A percentile compares a stretch with the other conserved stretches of the same genome.
Conservation (phyloP, 2,113 vertebrate species). For the Strigops habroptila region DNA sequence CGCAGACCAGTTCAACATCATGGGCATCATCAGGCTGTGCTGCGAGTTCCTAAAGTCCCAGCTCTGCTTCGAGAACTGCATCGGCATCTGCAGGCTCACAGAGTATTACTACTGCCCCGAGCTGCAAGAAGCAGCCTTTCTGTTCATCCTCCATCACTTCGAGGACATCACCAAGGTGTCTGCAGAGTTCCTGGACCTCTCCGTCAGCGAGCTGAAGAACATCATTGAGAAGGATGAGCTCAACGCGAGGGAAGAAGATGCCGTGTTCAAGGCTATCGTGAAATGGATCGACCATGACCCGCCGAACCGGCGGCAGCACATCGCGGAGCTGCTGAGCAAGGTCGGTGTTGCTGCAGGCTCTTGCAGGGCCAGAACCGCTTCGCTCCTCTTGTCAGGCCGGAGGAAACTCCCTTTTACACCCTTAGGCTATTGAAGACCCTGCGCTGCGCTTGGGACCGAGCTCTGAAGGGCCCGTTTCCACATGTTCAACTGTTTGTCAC, state of each 20-base stretch:
- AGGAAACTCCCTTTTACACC: neutral
- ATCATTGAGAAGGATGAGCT: constrained; percentile 80
- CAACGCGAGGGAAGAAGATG: constrained; percentile 75
- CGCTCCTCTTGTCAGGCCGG: rapidly evolving
- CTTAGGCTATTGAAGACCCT: rapidly evolving
- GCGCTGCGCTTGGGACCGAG: neutral
- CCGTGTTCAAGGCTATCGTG: constrained; percentile 76
- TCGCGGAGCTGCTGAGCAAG: constrained; percentile 75
- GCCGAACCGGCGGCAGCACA: constrained; percentile 65
- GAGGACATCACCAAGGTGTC: constrained; percentile 73
- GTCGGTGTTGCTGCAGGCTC: constrained; percentile 23
- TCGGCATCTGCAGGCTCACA: constrained; percentile 78
- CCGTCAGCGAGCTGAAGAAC: constrained; percentile 66
- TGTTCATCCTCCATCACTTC: constrained; percentile 81
- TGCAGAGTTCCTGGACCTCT: constrained; percentile 78
- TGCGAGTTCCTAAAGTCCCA: constrained; percentile 74
- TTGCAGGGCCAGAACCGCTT: neutral
- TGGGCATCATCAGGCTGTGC: constrained; percentile 71
- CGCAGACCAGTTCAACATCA: constrained; percentile 77
- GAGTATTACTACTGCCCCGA: constrained; percentile 64
- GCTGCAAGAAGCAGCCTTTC: constrained; percentile 70
- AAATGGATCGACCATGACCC: constrained; percentile 76
- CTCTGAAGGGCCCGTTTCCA: neutral
- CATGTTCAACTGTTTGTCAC: neutral
- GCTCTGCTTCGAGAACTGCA: constrained; percentile 78